These are phyloP conservation scores for Lanistes nyassanus DNA, from an alignment of 1,140 invertebrate species.

Conservation along the genomic window DNA sequence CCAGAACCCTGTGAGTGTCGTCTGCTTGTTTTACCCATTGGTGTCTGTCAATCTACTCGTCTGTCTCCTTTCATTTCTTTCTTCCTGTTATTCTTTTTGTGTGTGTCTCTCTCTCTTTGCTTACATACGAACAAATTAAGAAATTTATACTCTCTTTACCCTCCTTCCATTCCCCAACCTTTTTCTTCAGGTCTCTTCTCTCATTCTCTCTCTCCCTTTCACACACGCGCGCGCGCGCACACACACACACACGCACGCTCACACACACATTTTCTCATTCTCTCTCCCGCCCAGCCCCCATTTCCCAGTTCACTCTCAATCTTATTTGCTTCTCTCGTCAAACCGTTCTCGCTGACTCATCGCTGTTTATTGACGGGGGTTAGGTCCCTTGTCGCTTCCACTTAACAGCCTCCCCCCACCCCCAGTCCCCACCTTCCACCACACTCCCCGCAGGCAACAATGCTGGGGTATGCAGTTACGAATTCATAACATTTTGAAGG, in stretches of 20 bases:
- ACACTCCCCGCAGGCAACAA: too few species aligned
- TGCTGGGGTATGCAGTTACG: too few species aligned
- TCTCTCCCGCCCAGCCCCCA: not conserved
- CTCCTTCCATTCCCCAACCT: too few species aligned
- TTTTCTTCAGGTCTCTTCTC: not conserved
- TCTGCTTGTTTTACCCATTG: not conserved
- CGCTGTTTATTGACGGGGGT: too few species aligned
- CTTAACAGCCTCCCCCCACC: too few species aligned
- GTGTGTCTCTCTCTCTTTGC: not conserved
- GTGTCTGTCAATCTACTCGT: not conserved
- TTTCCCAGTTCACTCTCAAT: too few species aligned
- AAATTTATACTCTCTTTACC: too few species aligned
- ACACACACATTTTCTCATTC: not conserved
- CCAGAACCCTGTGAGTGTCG: constrained; percentile 46
- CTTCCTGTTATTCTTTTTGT: constrained; percentile 2
- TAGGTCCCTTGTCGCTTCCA: too few species aligned
- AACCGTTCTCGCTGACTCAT: too few species aligned
- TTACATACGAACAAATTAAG: too few species aligned
- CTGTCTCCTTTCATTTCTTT: not conserved
- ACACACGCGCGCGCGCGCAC: not conserved
- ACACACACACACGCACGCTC: constrained; percentile 6
- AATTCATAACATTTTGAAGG: not conserved
- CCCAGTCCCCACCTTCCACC: too few species aligned
- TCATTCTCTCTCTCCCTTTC: not conserved
- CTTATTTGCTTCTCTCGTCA: too few species aligned